Conservation (phyloP, 2,797 vertebrate genomes). For the Silurus lanzhouensis region DNA sequence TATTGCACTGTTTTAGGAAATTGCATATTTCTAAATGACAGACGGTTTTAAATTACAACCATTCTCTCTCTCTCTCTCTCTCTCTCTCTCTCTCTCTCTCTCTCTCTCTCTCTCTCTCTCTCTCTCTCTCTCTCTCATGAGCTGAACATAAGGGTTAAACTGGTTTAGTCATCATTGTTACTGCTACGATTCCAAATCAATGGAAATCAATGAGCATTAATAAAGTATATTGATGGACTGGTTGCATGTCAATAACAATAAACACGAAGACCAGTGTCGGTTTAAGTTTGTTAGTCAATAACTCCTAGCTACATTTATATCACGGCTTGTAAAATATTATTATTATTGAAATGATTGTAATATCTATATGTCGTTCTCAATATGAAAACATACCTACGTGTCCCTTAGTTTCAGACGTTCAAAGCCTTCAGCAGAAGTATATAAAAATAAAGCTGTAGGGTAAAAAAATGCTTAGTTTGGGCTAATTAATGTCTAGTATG, state of each 20-base stretch:
- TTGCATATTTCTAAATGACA: background rate
- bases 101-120: background rate
- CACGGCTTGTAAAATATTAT: background rate
- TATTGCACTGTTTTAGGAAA: background rate
- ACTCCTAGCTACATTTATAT: background rate
- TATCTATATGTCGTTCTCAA: too few relatives aligned
- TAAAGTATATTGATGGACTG: conserved; percentile 36
- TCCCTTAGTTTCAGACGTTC: too few relatives aligned
- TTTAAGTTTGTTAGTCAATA: background rate
- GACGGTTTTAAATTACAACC: too few relatives aligned
- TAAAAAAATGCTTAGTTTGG: too few relatives aligned
- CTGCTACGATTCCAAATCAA: conserved; percentile 35
- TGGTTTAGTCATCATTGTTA: conserved; percentile 19
- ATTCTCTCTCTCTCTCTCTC: too few relatives aligned
- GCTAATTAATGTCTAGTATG: background rate
- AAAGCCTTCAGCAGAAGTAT: too few relatives aligned
- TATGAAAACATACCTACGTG: too few relatives aligned
- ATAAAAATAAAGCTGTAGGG: too few relatives aligned
- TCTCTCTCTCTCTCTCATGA: background rate
- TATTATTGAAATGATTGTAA: background rate
- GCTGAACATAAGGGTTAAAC: conserved; percentile 13
- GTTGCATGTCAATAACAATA: conserved; percentile 42
- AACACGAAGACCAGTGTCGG: background rate
- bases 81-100: too few relatives aligned
- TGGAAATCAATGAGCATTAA: conserved; percentile 39